A percentile compares a stretch with the other conserved stretches of the same genome.
Conservation (phyloP, 2,888 invertebrate species). For the Eupithecia dodoneata region DNA sequence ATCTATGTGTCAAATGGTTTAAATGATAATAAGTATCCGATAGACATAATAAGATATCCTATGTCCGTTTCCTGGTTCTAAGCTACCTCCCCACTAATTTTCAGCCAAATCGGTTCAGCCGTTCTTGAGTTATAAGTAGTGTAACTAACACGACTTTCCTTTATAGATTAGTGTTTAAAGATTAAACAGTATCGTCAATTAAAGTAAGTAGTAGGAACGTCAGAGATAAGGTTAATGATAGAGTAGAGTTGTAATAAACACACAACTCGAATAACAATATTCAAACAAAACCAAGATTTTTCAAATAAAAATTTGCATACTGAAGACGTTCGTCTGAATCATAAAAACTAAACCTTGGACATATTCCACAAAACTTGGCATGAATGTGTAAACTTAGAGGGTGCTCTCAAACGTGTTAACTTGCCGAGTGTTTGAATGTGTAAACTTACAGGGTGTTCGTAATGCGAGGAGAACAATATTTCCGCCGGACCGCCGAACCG, state of each 20-base stretch:
- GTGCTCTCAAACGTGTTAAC: conserved; percentile 14
- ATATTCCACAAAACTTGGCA: conserved; percentile 35
- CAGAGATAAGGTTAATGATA: background rate
- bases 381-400: conserved; percentile 30
- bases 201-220: background rate
- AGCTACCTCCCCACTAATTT: too few species aligned
- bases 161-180: background rate
- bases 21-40: too few species aligned
- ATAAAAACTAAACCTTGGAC: conserved; percentile 32
- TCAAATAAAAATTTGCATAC: conserved; percentile 3
- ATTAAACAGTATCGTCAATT: background rate
- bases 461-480: conserved; percentile 80
- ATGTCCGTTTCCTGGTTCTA: too few species aligned
- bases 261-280: background rate
- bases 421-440: conserved; percentile 47
- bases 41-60: too few species aligned
- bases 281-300: background rate
- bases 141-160: too few species aligned
- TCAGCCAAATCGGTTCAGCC: too few species aligned
- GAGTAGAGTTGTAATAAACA: too few species aligned
- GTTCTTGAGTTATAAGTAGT: too few species aligned
- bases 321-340: conserved; percentile 11
- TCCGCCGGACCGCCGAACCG: conserved; percentile 79
- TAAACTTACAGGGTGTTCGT: conserved; percentile 67
- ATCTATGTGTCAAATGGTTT: too few species aligned